Evolutionary conservation across 2,113 vertebrate genomes (phyloP), one percentile per base, ranked within the genome.

Genomic region (Phasianus colchicus): DNA sequence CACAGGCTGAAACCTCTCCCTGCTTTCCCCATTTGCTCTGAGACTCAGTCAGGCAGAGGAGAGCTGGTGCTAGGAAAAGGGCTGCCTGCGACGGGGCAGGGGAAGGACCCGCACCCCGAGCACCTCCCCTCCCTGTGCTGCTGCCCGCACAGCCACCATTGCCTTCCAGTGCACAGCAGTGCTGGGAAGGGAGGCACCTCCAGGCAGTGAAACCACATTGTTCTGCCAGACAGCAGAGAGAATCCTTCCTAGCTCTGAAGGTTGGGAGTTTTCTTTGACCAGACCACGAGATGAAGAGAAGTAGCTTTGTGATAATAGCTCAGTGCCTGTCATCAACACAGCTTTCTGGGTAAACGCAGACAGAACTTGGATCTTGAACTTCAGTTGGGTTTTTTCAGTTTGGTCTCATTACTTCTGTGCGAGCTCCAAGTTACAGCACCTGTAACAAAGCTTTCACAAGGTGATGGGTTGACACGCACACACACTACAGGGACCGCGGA

Each of bases 371-470:
- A n/a, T 60, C 47, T 52, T 13, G 3, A 8, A 24, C 27, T 10
- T 40, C 4, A 3, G 20, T 13, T 52, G 9, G 30, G 29, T 17
- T 43, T 17, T 9, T 14, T 36, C 3, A 5, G 24, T 15, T 52
- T 11, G 24, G 29, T 15, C 58, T 38, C 16, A 24, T 11, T 15
- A 24, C 75, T 66, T 32, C 14, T 12, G 0, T 25, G 1, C 42
- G 67, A 50, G 72, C 30, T 72, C 6, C 65, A 21, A 18, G 58
- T 21, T 77, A 5, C 64, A 80, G 48, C 22, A 61, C 19, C 18
- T 1, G 1, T 43, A 54, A 1, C 2, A 19, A 6, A 0, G 50
- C 50, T 70, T 21, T 60, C 67, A 4, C 32, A 17, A 2, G 32
- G 20, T 50, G 54, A 21, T 9, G 54, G 11, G 9, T 55, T 24